phyloP scores from a whole-genome alignment of 2,113 vertebrate genomes.

The Tylochromis polylepis region DNA sequence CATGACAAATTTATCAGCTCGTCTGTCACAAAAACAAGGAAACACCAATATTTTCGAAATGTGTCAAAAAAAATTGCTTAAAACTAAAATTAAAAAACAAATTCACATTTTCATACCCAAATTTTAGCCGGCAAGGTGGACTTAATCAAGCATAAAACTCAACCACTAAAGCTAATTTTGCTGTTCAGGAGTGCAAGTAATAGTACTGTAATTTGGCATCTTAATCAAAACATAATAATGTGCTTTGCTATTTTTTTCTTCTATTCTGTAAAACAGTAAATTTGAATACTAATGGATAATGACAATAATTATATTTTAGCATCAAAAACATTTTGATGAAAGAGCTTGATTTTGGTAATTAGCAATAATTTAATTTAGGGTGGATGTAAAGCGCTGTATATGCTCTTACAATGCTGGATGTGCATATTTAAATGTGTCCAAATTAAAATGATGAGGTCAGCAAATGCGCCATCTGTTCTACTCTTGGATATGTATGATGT shows the following conservation, averaged over 20 bases:
- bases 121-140: not conserved
- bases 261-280: too few species aligned
- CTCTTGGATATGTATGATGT: not conserved
- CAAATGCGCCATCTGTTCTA: not conserved
- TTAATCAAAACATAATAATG: not conserved
- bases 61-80: not conserved
- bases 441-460: not conserved
- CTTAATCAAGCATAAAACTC: not conserved
- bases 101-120: not conserved
- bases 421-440: not conserved
- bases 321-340: not conserved
- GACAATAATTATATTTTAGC: not conserved
- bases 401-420: rapidly evolving
- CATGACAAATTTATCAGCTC: not conserved
- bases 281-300: not conserved
- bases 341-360: not conserved
- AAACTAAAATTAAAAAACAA: not conserved
- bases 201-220: not conserved
- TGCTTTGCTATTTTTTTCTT: not conserved
- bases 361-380: not conserved
- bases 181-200: rapidly evolving
- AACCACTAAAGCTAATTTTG: not conserved
- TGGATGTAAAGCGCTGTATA: not conserved
- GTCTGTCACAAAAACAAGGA: not conserved
- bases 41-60: not conserved